Evolutionary conservation across 2,113 vertebrate species (phyloP).

Genomic region (Calyptomena viridis): DNA sequence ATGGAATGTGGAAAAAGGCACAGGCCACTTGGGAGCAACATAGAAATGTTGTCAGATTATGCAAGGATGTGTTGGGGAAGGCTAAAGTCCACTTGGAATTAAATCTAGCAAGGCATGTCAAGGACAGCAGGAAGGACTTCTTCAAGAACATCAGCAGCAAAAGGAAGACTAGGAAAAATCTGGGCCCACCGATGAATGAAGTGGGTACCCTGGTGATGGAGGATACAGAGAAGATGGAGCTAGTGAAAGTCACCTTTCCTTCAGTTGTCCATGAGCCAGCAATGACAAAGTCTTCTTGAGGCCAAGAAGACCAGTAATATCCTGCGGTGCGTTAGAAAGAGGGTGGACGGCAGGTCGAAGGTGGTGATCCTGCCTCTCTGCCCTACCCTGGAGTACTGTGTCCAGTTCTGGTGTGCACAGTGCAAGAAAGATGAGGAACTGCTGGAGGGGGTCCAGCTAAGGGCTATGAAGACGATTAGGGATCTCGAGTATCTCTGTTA

Average conservation of each 20-base stretch:
- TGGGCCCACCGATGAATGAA: background rate
- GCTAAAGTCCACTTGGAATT: background rate
- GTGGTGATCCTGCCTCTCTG: background rate
- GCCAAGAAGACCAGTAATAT: background rate
- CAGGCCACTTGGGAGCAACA: background rate
- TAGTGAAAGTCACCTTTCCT: background rate
- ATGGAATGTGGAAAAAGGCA: background rate
- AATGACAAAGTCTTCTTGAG: background rate
- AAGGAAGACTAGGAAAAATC: background rate
- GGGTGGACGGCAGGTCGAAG: background rate
- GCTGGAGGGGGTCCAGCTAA: background rate
- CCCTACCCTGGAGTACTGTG: background rate
- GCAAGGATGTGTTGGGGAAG: background rate
- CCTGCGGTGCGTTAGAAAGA: background rate
- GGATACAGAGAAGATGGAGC: background rate
- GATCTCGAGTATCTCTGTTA: background rate
- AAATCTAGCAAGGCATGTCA: background rate
- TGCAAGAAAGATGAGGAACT: background rate
- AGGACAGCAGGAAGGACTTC: background rate
- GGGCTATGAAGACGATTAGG: background rate
- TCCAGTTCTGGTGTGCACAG: background rate
- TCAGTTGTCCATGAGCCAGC: background rate
- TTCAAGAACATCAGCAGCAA: background rate
- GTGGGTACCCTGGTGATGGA: background rate
- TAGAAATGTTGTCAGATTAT: background rate